Conservation (phyloP, 1,140 invertebrate genomes). For the Drosophila bifasciata region DNA sequence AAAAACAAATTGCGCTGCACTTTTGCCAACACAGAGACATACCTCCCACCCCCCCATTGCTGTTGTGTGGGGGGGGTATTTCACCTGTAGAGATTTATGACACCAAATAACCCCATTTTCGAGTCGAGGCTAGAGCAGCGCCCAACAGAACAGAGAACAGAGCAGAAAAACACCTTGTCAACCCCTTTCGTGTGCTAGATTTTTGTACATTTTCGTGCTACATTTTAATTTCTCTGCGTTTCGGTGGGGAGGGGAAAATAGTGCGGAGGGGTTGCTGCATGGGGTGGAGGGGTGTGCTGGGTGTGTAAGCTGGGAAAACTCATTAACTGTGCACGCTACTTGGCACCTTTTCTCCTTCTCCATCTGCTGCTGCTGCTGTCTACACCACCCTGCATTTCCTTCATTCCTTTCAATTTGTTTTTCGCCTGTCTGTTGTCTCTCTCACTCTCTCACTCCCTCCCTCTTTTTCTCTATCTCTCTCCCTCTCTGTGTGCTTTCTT, state of each 20-base stretch:
- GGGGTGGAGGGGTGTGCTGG: not conserved
- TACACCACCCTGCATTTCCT: conserved; percentile 13
- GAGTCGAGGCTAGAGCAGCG: conserved; percentile 11
- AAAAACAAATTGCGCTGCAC: conserved; percentile 76
- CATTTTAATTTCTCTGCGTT: conserved; percentile 72
- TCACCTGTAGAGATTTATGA: conserved; percentile 73
- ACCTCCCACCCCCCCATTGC: conserved; percentile 6
- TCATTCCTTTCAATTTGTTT: conserved; percentile 59
- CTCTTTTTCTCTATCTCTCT: conserved; percentile 16
- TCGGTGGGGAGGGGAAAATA: not conserved
- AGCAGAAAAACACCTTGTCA: conserved; percentile 24
- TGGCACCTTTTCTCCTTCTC: conserved; percentile 68
- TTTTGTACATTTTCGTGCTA: conserved; percentile 77
- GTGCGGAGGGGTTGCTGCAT: not conserved
- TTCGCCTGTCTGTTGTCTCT: conserved; percentile 34
- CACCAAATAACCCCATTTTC: conserved; percentile 63
- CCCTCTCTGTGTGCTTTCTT: conserved; percentile 38
- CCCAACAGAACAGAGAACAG: not conserved
- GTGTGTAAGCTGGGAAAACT: conserved; percentile 58
- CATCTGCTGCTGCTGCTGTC: no score
- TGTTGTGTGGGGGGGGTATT: conserved; percentile 12
- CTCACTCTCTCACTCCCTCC: conserved; percentile 30
- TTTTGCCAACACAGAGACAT: no score
- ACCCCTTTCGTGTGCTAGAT: conserved; percentile 70
- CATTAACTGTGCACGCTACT: conserved; percentile 82